Percentiles rank a stretch among this genome's conserved stretches.
Evolutionary conservation across 2,113 vertebrate genomes (phyloP).

Genomic region (Smithornis capensis): DNA sequence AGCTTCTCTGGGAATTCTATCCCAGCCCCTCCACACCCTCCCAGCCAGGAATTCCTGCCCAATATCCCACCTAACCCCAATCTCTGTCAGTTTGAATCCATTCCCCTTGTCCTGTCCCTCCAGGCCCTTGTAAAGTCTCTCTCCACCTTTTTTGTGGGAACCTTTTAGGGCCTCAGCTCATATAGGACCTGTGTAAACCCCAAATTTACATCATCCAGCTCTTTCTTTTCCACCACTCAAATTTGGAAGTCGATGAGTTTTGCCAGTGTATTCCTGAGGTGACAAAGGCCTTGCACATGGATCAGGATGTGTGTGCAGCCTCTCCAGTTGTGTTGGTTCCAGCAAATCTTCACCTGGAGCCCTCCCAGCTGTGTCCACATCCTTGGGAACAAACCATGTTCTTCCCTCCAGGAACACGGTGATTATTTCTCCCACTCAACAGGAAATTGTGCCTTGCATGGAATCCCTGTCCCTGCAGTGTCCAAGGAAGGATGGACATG

Average conservation of each 20-base stretch:
- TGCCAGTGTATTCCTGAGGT: background rate
- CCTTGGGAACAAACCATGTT: background rate
- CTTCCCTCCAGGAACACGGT: too few relatives aligned
- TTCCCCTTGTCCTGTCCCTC: background rate
- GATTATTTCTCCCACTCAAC: too few relatives aligned
- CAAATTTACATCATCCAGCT: background rate
- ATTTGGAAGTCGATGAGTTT: background rate
- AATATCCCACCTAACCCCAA: rapidly evolving
- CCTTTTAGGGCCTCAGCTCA: background rate
- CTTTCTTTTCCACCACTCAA: background rate
- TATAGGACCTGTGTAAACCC: background rate
- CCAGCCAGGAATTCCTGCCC: background rate
- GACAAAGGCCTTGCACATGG: background rate
- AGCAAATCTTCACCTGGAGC: background rate
- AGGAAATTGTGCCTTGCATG: background rate
- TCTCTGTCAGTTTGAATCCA: rapidly evolving
- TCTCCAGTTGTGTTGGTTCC: background rate
- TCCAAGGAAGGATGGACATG: too few relatives aligned
- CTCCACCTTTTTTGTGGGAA: background rate
- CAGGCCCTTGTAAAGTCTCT: background rate
- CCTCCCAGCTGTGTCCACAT: background rate
- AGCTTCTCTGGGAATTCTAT: background rate
- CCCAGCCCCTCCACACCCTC: rapidly evolving
- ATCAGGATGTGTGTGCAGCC: background rate
- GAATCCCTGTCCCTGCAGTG: background rate